These are phyloP conservation scores for Amblyjoppa proteus DNA, from an alignment of 2,888 invertebrate species.

Conservation along the genomic window DNA sequence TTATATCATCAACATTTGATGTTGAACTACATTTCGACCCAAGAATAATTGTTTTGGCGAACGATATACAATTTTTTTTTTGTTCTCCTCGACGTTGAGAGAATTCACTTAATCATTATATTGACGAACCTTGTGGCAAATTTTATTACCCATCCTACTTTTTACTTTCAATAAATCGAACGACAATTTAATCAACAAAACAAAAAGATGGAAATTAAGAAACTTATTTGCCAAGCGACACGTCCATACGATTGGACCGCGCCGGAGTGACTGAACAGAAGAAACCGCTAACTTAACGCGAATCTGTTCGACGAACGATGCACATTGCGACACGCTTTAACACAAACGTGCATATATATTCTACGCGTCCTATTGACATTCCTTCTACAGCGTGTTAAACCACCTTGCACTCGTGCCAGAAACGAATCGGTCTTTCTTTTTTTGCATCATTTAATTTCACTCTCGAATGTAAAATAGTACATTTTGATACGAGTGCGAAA, in stretches of 20 bases:
- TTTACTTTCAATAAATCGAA: not conserved
- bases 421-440: not conserved
- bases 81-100: too few relatives aligned
- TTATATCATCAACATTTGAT: not conserved
- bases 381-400: not conserved
- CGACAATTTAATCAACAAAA: not conserved
- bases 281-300: slow-evolving; percentile 33
- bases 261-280: slow-evolving; percentile 48
- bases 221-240: not conserved
- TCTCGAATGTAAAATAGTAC: not conserved
- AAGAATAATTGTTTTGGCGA: not conserved
- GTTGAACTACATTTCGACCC: not conserved
- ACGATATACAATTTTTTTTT: too few relatives aligned
- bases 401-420: not conserved
- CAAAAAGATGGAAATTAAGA: not conserved
- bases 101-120: not conserved
- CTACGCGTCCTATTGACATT: slow-evolving; percentile 6
- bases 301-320: slow-evolving; percentile 18
- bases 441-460: slow-evolving; percentile 1
- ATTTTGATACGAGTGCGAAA: too few relatives aligned
- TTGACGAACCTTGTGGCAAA: slow-evolving; percentile 43
- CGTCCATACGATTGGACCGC: slow-evolving; percentile 52
- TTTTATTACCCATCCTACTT: slow-evolving; percentile 52
- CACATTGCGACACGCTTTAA: slow-evolving; percentile 22
- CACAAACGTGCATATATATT: not conserved